phyloP scores from a whole-genome alignment of 2,113 vertebrate genomes.

The Larimichthys crocea region DNA sequence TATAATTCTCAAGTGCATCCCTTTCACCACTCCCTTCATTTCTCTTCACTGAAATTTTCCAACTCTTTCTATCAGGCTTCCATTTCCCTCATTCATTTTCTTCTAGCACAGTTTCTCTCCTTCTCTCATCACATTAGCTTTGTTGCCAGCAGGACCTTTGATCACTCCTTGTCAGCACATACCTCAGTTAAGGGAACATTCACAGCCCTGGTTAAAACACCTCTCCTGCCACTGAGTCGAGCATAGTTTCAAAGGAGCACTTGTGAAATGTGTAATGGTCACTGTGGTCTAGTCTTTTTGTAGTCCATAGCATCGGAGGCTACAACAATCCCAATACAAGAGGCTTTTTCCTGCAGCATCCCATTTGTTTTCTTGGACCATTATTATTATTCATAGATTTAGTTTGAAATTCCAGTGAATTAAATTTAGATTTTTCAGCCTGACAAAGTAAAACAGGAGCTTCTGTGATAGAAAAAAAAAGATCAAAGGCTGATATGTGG shows the following conservation, averaged over 20 bases:
- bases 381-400: not conserved
- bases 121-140: conserved; percentile 20
- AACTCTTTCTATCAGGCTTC: not conserved
- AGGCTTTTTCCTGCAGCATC: not conserved
- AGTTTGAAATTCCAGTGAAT: not conserved
- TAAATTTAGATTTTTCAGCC: conserved; percentile 5
- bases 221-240: not conserved
- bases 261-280: not conserved
- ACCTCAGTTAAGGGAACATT: conserved; percentile 32
- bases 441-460: conserved; percentile 2
- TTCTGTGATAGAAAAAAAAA: not conserved
- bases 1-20: not conserved
- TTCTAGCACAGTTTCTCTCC: not conserved
- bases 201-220: conserved; percentile 15
- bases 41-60: not conserved
- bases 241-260: not conserved
- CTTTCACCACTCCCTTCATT: not conserved
- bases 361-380: not conserved
- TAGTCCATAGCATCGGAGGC: not conserved
- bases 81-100: not conserved
- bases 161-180: conserved; percentile 29
- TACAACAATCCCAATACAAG: not conserved
- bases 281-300: not conserved
- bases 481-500: not conserved
- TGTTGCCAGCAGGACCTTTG: conserved; percentile 46